Base-by-base conservation (phyloP, 2,888 invertebrate species). In the Zele albiditarsus region DNA sequence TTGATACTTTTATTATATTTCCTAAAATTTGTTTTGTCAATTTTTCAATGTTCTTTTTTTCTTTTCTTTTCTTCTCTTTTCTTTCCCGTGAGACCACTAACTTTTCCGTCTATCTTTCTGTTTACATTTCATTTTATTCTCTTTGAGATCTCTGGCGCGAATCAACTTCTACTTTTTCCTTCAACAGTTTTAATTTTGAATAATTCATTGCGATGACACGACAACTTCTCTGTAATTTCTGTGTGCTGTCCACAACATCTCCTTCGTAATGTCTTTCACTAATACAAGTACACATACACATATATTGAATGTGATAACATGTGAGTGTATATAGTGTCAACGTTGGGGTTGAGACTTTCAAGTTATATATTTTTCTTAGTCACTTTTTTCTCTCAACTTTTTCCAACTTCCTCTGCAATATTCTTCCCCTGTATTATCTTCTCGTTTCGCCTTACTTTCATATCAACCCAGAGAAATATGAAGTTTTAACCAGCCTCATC, bases 201-300 rank as follows among this genome's bases (percentile, higher is more conserved):
- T 79, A 69, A 75, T 75, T 78, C 71, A 76, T 78, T 46, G 23
- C 65, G 8, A 23, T 38, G 69, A 68, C 42, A 49, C 49, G 73
- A 33, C 33, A 71, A 73, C 65, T 71, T 71, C 27, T 33, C 25
- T 65, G 74, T 46, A 72, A 77, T 77, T 71, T 75, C 57, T 60
- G 65, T 53, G 58, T 31, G 49, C 53, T 49, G 38, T 16, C 16
- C 25, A 20, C 33, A 28, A 12, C 42, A 28, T 16, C 62, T 14
- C 10, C 6, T 25, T 28, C 16, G 53, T 31, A 42, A 14, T 46
- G 20, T 46, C 27, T 38, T 12, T 4, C 27, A 62, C 25, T 14
- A 65, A 71, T 53, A 78, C 77, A 46, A 4, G 46, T n/a, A 3
- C 6, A n/a, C n/a, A n/a, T 5, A n/a, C n/a, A 46, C 46, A 46